Evolutionary conservation across 2,113 vertebrate genomes (phyloP).

Genomic region (Glaucomys volans): DNA sequence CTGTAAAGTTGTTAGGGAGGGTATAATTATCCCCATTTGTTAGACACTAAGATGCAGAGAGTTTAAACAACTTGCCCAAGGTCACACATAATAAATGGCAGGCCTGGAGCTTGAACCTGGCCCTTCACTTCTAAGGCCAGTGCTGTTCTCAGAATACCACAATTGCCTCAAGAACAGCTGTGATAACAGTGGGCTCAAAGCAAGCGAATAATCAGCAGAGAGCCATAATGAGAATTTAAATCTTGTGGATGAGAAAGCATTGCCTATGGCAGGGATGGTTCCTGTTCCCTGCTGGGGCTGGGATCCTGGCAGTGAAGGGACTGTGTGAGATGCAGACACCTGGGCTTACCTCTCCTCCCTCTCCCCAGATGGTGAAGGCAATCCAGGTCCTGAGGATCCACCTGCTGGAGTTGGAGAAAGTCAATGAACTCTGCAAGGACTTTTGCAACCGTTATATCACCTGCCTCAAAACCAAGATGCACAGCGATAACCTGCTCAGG

Average conservation of each 20-base stretch:
- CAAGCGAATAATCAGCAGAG: background rate
- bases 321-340: background rate
- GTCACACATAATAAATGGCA: background rate
- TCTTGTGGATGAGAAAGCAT: background rate
- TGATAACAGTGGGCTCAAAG: background rate
- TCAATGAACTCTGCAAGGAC: slow-evolving; percentile 99
- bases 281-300: background rate
- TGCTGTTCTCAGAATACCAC: background rate
- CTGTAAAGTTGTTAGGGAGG: background rate
- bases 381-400: slow-evolving; percentile 99
- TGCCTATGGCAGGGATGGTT: background rate
- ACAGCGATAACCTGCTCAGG: slow-evolving; percentile 99
- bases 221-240: background rate
- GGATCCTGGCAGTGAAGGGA: background rate
- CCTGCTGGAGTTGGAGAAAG: slow-evolving; percentile 98
- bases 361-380: slow-evolving; percentile 96
- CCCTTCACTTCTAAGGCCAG: background rate
- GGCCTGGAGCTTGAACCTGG: background rate
- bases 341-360: slow-evolving; percentile 39
- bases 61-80: background rate
- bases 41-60: background rate
- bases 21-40: background rate
- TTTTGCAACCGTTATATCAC: slow-evolving; percentile 99
- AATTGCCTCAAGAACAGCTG: background rate
- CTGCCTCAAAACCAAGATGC: slow-evolving; percentile 99